A percentile compares a stretch with the other conserved stretches of the same genome.
phyloP scores from a whole-genome alignment of 2,113 vertebrate species.

The Trinectes maculatus region DNA sequence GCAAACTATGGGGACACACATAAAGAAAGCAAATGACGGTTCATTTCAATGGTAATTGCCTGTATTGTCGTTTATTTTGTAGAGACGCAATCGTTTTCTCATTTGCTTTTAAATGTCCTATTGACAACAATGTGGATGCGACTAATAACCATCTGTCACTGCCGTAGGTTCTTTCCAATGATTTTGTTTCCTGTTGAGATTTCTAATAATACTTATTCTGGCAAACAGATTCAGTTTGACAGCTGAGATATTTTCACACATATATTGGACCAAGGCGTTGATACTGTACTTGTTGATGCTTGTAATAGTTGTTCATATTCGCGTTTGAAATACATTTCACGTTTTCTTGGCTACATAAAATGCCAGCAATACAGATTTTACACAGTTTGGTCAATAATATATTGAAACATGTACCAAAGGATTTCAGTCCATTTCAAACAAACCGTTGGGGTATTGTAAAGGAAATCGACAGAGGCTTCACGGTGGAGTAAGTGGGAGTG shows the following conservation, averaged over 20 bases:
- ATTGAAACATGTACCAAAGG: slow-evolving; percentile 23
- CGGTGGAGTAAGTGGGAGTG: slow-evolving; percentile 59
- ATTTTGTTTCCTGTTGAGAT: slow-evolving; percentile 2
- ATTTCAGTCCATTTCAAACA: slow-evolving; percentile 37
- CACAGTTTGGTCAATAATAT: slow-evolving; percentile 1
- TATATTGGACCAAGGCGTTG: slow-evolving; percentile 5
- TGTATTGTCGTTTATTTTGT: not conserved
- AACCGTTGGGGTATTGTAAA: slow-evolving; percentile 37
- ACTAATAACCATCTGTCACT: slow-evolving; percentile 4
- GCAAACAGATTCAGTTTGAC: not conserved
- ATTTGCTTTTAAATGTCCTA: not conserved
- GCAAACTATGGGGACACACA: not conserved
- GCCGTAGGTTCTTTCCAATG: not conserved
- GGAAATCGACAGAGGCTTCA: slow-evolving; percentile 60
- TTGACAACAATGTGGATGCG: not conserved
- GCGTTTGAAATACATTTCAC: not conserved
- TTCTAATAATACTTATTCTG: slow-evolving; percentile 13
- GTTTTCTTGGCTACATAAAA: slow-evolving; percentile 27
- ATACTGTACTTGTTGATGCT: slow-evolving; percentile 9
- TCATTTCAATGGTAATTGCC: not conserved
- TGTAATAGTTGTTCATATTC: slow-evolving; percentile 6
- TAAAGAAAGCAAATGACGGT: not conserved
- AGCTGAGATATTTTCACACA: slow-evolving; percentile 30
- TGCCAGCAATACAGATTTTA: slow-evolving; percentile 8
- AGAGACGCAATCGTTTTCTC: no score